phyloP scores from a whole-genome alignment of 2,113 vertebrate species.

The Leptodactylus fuscus region DNA sequence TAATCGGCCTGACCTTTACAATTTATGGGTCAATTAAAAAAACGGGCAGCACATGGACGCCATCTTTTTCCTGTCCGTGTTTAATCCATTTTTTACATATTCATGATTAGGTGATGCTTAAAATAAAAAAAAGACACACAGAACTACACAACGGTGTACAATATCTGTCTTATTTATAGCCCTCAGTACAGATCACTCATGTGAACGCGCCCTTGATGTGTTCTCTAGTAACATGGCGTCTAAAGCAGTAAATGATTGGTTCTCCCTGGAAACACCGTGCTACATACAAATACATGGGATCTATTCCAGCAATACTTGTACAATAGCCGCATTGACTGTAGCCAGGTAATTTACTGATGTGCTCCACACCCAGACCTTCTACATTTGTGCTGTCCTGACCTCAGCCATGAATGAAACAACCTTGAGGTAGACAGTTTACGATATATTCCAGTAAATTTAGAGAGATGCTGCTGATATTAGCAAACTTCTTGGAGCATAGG shows the following conservation, averaged over 20 bases:
- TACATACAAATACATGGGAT: background rate
- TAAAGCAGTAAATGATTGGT: background rate
- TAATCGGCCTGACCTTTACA: no score
- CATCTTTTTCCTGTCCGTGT: no score
- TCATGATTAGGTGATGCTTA: no score
- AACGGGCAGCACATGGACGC: no score
- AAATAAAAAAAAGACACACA: no score
- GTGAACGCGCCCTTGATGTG: no score
- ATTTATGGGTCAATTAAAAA: no score
- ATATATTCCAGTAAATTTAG: slow-evolving; percentile 2
- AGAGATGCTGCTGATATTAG: slow-evolving; percentile 24
- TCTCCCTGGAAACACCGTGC: background rate
- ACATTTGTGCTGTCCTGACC: background rate
- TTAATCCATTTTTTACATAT: no score
- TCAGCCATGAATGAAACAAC: background rate
- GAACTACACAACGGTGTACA: no score
- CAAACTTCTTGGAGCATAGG: slow-evolving; percentile 6
- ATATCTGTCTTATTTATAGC: no score
- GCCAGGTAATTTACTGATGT: background rate
- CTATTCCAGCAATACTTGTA: background rate
- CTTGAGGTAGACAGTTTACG: slow-evolving; percentile 7
- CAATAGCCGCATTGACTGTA: background rate
- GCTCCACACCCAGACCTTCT: background rate
- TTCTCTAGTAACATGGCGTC: no score
- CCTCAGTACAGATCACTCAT: no score